Evolutionary conservation across 1,140 invertebrate species (phyloP), one percentile per base, ranked within the genome.

Genomic region (Helicoverpa zea): DNA sequence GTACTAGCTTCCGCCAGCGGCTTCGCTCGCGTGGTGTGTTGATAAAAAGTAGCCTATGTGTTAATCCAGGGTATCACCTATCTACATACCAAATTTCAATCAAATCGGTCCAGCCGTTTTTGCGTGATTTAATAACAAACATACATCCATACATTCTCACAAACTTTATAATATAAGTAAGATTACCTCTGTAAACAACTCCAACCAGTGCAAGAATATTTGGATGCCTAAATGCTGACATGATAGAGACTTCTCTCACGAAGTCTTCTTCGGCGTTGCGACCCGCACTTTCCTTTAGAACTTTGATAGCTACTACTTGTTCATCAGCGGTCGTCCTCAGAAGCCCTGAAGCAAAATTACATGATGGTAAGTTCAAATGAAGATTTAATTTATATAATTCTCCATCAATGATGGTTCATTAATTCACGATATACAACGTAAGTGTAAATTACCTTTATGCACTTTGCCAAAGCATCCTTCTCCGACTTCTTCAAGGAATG

Each of bases 391-490:
- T 43, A 3, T 43, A 43, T 9, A 0, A 43, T 9, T 43, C 5
- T 9, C 5, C 35, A 43, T 7, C 5, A 43, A 43, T 43, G 35
- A 43, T 23, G 23, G 23, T 2, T 23, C 23, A 23, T 9, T 43
- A 43, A 43, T 35, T 1, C 23, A 35, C 0, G 7, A 35, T 35
- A 35, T 35, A 0, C 47, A 68, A 43, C 47, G 73, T 14, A 18
- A 18, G 51, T 54, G 0, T 51, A 29, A 68, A 86, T 90, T 95
- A 98, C 97, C 98, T 97, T 97, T 98, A 88, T 97, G 98, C 51
- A 98, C 98, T 95, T 98, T 98, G n/a, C 98, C 98, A 88, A 98
- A 99, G 87, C 97, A 98, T 2, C 98, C 98, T 94, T 98, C 98
- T 1, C 98, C 98, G 61, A 98, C 97, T 84, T 98, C 97, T 83